phyloP scores from a whole-genome alignment of 2,888 invertebrate species.

The Cyclophora punctaria region DNA sequence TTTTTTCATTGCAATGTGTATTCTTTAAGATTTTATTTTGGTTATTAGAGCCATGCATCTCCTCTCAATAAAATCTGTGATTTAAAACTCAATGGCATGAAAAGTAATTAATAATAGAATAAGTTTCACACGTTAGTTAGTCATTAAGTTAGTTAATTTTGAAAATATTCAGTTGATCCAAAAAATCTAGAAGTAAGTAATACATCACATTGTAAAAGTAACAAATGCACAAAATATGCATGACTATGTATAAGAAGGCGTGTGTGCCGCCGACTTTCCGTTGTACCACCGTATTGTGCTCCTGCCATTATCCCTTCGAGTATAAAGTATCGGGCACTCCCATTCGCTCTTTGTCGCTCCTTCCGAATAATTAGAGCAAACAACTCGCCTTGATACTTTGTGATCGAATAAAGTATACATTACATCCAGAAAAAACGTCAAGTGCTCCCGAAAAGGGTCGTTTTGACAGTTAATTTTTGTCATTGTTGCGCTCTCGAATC shows the following conservation, averaged over 20 bases:
- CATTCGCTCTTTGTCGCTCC: constrained; percentile 61
- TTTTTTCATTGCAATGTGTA: too few species aligned
- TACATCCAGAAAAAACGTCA: constrained; percentile 55
- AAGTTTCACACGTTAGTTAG: too few species aligned
- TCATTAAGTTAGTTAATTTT: too few species aligned
- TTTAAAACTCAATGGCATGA: too few species aligned
- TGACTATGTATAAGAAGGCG: constrained; percentile 47
- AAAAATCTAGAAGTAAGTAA: too few species aligned
- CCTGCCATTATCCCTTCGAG: constrained; percentile 51
- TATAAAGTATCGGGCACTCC: constrained; percentile 58
- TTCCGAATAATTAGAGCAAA: constrained; percentile 70
- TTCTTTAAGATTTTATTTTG: too few species aligned
- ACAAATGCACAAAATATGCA: too few species aligned
- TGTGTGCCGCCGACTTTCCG: constrained; percentile 27
- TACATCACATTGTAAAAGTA: too few species aligned
- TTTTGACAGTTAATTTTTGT: constrained; percentile 62
- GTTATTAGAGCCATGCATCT: too few species aligned
- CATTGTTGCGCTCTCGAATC: constrained; percentile 50
- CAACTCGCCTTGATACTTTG: constrained; percentile 42
- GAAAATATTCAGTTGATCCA: too few species aligned
- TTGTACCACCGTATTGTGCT: constrained; percentile 50
- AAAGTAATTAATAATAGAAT: too few species aligned
- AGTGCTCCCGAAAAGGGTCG: constrained; percentile 51
- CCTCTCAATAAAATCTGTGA: too few species aligned
- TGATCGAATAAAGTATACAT: constrained; percentile 64